Percentiles rank a stretch among this genome's conserved stretches.
phyloP scores from a whole-genome alignment of 2,113 vertebrate genomes.

The Dryoscopus gambensis region DNA sequence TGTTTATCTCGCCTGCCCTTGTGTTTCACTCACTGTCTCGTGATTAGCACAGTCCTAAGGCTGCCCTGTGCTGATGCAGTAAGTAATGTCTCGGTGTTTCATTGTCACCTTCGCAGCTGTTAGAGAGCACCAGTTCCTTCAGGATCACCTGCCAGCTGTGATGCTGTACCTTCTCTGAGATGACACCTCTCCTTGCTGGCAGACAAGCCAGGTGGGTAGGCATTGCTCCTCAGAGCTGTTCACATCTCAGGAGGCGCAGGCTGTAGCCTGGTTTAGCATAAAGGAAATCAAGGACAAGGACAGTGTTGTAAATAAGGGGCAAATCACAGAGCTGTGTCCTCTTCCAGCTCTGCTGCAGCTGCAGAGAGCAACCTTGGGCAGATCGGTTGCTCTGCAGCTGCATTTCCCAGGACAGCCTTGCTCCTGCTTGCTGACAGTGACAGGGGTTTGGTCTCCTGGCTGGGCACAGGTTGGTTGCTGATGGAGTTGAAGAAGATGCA shows the following conservation, averaged over 20 bases:
- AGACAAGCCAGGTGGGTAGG: slow-evolving; percentile 37
- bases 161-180: neutral
- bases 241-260: neutral
- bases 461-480: neutral
- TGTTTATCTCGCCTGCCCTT: neutral
- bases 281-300: neutral
- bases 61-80: neutral
- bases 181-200: slow-evolving; percentile 38
- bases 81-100: neutral
- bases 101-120: slow-evolving; percentile 23
- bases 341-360: neutral
- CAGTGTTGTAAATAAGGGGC: neutral
- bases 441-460: neutral
- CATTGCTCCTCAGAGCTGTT: neutral
- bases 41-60: neutral
- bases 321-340: neutral
- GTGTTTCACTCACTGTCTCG: neutral
- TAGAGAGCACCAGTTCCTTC: neutral
- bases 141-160: slow-evolving; percentile 19
- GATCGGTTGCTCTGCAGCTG: neutral
- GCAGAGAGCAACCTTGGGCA: neutral
- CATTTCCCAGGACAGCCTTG: neutral
- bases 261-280: neutral
- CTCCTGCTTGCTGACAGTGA: neutral
- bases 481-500: neutral